Percentiles rank a stretch among this genome's conserved stretches.
These are phyloP conservation scores for Stichopus horrens DNA, from an alignment of 53 echinoderm and acorn worm genomes.

Conservation along the genomic window DNA sequence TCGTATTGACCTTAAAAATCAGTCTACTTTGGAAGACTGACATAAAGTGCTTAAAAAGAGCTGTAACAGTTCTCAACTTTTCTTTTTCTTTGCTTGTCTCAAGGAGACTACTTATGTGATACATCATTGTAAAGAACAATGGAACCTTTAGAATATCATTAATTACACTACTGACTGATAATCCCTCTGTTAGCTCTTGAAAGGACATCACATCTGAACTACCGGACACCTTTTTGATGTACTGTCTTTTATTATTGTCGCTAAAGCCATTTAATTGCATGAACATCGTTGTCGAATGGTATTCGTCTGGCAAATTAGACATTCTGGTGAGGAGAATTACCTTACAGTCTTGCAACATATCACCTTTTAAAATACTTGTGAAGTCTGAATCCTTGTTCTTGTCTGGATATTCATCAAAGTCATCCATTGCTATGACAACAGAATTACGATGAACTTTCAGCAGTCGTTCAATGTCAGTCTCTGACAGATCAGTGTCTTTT, in stretches of 20 bases:
- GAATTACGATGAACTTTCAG: not conserved
- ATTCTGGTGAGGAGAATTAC: conserved; percentile 35
- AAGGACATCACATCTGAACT: not conserved
- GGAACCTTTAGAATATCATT: not conserved
- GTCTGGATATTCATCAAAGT: conserved; percentile 31
- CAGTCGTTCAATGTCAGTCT: not conserved
- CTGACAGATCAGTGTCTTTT: not conserved
- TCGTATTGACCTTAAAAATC: not conserved
- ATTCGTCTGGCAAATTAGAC: not conserved
- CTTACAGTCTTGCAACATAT: conserved; percentile 5
- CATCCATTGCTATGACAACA: conserved; percentile 20
- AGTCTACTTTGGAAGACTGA: not conserved
- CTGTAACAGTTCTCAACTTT: not conserved
- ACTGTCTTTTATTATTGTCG: not conserved
- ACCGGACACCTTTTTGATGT: conserved; percentile 4
- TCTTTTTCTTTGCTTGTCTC: not conserved
- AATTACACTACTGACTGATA: not conserved
- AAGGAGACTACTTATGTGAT: not conserved
- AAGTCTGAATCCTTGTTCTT: conserved; percentile 9
- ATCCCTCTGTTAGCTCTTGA: not conserved
- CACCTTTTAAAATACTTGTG: not conserved
- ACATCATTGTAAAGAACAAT: conserved; percentile 8
- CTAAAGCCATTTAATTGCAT: conserved; percentile 12
- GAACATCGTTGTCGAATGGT: not conserved
- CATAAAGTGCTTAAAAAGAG: not conserved